Base-by-base conservation (phyloP, 2,888 invertebrate genomes). In the Drosophila diplacantha region DNA sequence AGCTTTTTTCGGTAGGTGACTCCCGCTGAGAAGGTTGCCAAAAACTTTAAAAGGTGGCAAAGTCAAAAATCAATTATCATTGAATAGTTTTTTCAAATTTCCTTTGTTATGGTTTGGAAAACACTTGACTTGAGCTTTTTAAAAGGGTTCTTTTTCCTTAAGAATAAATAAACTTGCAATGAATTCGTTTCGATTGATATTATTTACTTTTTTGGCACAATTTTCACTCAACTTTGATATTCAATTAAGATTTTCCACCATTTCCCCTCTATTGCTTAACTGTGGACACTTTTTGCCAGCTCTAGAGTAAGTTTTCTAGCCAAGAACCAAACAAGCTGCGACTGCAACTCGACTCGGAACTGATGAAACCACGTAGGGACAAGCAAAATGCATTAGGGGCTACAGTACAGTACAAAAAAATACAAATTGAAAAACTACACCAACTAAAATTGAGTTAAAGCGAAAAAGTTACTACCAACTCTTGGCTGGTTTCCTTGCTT, bases 401-500 rank as follows among this genome's bases (percentile, higher is more conserved):
- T 18, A 20, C 18, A 22, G 22, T 20, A 14, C 38, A 38, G 14
- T 43, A 22, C 34, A 24, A 35, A 26, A 14, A n/a, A 44, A 14
- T 22, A 39, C n/a, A 41, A 54, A 44, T 44, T 46, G 37, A 54
- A 47, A 65, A 76, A 76, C 80, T 80, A 77, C 73, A 26, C 63
- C 69, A 79, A 74, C 78, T 81, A 52, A 71, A 78, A 78, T 78
- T 78, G 74, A 81, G 74, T 81, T 75, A 78, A 78, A 75, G 72
- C 70, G 55, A 32, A 62, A 77, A 81, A 81, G 72, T 78, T 80
- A 72, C 51, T 77, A 72, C 51, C 41, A 57, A 49, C 70, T 47
- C 47, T 58, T 56, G 20, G 22, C 39, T 24, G 24, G 24, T 7
- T 14, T 49, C 41, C 51, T 16, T 22, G n/a, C 22, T 49, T 31